Evolutionary conservation across 2,888 invertebrate species (phyloP).

Genomic region (Patella pellucida): DNA sequence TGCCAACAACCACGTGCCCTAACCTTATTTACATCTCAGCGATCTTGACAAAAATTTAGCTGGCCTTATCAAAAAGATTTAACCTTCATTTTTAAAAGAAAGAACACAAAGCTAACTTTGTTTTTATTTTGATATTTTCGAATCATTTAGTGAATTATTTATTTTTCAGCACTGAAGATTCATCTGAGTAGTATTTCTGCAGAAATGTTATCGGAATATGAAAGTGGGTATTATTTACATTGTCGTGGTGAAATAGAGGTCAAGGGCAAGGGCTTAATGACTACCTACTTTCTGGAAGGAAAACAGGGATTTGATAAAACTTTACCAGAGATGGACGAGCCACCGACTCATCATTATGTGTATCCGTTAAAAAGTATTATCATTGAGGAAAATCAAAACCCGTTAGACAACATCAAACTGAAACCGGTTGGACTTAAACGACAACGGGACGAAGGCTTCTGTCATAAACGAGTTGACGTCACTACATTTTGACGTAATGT

Average conservation of each 20-base stretch:
- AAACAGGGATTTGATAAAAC: conserved; percentile 52
- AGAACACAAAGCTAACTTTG: no score
- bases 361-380: conserved; percentile 3
- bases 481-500: background rate
- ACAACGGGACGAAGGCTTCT: background rate
- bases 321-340: conserved; percentile 40
- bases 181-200: conserved; percentile 52
- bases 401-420: background rate
- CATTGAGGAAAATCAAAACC: background rate
- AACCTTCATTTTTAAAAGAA: no score
- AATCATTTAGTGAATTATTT: no score
- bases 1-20: no score
- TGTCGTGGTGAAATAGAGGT: conserved; percentile 80
- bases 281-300: conserved; percentile 83
- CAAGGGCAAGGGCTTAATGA: conserved; percentile 93
- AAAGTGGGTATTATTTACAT: conserved; percentile 48
- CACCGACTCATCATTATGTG: background rate
- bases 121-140: no score
- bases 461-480: background rate
- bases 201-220: conserved; percentile 43
- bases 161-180: conserved; percentile 52
- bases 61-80: no score
- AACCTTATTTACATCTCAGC: no score
- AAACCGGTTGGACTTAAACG: background rate
- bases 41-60: no score